A percentile compares a stretch with the other conserved stretches of the same genome.
Evolutionary conservation across 1,140 invertebrate species (phyloP).

Genomic region (Penaeus indicus): DNA sequence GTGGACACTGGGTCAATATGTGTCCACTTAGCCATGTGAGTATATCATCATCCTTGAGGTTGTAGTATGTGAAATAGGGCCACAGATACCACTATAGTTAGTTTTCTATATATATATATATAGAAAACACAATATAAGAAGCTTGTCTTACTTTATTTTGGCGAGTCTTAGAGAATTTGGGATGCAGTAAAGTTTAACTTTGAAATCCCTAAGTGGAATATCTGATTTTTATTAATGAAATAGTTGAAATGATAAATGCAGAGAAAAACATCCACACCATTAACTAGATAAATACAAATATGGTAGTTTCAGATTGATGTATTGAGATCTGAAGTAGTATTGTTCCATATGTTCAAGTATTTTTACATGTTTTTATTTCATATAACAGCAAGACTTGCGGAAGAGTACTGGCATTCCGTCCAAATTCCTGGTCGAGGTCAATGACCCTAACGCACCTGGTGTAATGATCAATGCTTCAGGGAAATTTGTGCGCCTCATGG

Average conservation of each 20-base stretch:
- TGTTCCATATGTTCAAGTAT: too few species aligned
- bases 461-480: constrained; percentile 95
- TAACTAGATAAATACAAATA: too few species aligned
- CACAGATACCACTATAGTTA: neutral
- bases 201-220: neutral
- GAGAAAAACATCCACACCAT: too few species aligned
- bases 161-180: neutral
- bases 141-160: too few species aligned
- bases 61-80: neutral
- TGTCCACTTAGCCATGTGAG: constrained; percentile 81
- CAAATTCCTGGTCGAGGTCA: constrained; percentile 94
- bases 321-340: too few species aligned
- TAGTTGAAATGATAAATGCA: too few species aligned
- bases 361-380: constrained; percentile 13
- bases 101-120: too few species aligned
- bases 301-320: too few species aligned
- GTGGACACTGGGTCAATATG: constrained; percentile 96
- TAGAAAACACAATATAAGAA: too few species aligned
- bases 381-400: constrained; percentile 80
- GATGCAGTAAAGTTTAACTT: neutral
- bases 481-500: constrained; percentile 89
- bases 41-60: constrained; percentile 9
- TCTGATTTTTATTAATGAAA: too few species aligned
- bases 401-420: constrained; percentile 97
- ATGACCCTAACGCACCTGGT: constrained; percentile 88